phyloP scores from a whole-genome alignment of 2,113 vertebrate genomes.

The Takifugu flavidus region DNA sequence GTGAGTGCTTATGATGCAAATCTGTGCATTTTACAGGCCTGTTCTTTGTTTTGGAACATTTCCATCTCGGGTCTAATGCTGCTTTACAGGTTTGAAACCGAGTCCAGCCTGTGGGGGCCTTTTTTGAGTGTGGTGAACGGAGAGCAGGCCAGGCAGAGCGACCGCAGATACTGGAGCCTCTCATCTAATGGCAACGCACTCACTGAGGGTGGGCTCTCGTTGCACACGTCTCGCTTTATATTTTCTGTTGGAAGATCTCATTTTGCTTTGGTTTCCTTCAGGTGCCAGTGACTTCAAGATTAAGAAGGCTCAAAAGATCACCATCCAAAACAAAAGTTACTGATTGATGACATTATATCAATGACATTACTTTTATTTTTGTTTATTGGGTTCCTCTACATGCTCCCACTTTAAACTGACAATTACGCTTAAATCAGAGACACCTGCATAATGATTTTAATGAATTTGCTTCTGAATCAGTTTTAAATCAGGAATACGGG shows the following conservation, averaged over 20 bases:
- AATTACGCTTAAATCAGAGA: too few relatives aligned
- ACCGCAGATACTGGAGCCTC: constrained; percentile 84
- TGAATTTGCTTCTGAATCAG: neutral
- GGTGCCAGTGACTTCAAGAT: constrained; percentile 85
- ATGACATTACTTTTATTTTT: neutral
- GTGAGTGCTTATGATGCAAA: constrained; percentile 68
- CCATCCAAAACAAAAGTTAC: constrained; percentile 74
- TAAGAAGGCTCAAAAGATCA: constrained; percentile 68
- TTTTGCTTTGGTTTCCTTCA: constrained; percentile 42
- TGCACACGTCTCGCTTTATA: neutral
- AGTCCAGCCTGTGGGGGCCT: constrained; percentile 80
- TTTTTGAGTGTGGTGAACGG: constrained; percentile 81
- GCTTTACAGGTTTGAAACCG: constrained; percentile 76
- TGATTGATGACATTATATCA: constrained; percentile 29
- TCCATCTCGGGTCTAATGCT: neutral
- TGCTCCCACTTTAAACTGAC: too few relatives aligned
- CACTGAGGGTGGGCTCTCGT: constrained; percentile 75
- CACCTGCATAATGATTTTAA: neutral
- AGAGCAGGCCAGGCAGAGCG: constrained; percentile 64
- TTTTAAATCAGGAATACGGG: constrained; percentile 3
- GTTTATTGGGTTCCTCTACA: neutral
- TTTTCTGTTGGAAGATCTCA: neutral
- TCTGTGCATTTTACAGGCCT: neutral
- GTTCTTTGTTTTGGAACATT: neutral
- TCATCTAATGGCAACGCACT: constrained; percentile 63